Conservation (phyloP, 2,797 vertebrate genomes). For the Microcaecilia unicolor region DNA sequence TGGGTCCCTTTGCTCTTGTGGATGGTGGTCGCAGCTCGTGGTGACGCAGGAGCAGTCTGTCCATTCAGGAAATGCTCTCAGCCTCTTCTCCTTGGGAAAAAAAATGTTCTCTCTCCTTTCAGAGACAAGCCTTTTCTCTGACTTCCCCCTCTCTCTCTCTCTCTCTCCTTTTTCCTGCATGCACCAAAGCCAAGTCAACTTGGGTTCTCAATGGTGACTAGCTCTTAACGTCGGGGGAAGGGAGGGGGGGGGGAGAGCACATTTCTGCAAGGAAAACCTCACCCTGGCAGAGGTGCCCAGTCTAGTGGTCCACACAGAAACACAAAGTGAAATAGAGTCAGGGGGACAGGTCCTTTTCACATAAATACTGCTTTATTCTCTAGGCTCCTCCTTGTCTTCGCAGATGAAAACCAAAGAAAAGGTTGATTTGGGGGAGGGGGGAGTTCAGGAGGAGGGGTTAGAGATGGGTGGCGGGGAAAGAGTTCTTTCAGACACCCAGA, state of each 20-base stretch:
- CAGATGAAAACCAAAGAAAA: background rate
- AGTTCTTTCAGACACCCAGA: background rate
- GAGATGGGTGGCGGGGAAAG: slow-evolving; percentile 2
- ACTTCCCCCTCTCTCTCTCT: slow-evolving; percentile 16
- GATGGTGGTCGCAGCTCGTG: slow-evolving; percentile 59
- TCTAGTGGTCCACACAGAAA: background rate
- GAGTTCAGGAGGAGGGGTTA: background rate
- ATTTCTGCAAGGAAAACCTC: background rate
- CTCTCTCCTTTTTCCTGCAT: slow-evolving; percentile 11
- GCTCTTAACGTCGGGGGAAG: background rate
- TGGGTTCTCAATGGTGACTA: slow-evolving; percentile 1
- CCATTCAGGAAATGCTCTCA: slow-evolving; percentile 65
- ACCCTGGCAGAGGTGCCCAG: too few relatives aligned
- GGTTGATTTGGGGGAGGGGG: slow-evolving; percentile 4
- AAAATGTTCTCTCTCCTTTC: slow-evolving; percentile 36
- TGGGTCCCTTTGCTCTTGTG: slow-evolving; percentile 40
- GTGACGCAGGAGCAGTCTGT: slow-evolving; percentile 71
- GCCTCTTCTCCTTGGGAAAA: slow-evolving; percentile 50
- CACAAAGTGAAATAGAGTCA: background rate
- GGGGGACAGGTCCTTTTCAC: slow-evolving; percentile 7
- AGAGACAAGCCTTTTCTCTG: background rate
- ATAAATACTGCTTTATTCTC: slow-evolving; percentile 12
- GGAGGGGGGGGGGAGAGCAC: too few relatives aligned
- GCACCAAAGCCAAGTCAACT: slow-evolving; percentile 1
- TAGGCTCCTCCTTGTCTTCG: slow-evolving; percentile 1